Evolutionary conservation across 2,888 invertebrate genomes (phyloP).

Genomic region (Apodemia zela): DNA sequence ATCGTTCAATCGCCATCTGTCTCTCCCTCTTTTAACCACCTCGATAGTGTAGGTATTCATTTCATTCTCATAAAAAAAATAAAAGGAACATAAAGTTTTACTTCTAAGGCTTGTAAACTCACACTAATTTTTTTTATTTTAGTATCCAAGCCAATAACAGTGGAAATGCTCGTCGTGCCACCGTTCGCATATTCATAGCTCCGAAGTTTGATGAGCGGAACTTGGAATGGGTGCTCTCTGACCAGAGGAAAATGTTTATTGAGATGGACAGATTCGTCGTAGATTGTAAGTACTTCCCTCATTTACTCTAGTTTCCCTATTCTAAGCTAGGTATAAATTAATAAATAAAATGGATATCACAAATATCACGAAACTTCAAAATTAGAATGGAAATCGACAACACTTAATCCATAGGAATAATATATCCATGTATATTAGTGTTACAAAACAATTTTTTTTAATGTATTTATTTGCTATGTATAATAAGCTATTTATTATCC

Average conservation of each 20-base stretch:
- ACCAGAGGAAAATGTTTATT: conserved; percentile 85
- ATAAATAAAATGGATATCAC: not conserved
- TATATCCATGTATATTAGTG: too few relatives aligned
- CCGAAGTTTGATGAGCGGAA: conserved; percentile 86
- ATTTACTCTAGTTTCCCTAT: not conserved
- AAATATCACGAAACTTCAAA: not conserved
- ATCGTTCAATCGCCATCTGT: too few relatives aligned
- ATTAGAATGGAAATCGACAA: too few relatives aligned
- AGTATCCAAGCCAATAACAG: conserved; percentile 77
- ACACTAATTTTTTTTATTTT: conserved; percentile 20
- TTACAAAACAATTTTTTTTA: too few relatives aligned
- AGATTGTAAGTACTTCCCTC: conserved; percentile 70
- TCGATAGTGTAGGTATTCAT: too few relatives aligned
- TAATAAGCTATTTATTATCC: too few relatives aligned
- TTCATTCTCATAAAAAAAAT: too few relatives aligned
- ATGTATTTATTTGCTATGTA: too few relatives aligned
- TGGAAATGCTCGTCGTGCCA: conserved; percentile 72
- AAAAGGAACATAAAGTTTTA: too few relatives aligned
- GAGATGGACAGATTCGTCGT: conserved; percentile 87
- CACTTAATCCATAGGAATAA: too few relatives aligned
- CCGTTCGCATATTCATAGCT: conserved; percentile 85
- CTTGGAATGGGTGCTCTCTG: conserved; percentile 80
- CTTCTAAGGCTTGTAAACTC: too few relatives aligned
- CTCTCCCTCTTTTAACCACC: too few relatives aligned
- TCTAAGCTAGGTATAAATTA: not conserved